phyloP scores from a whole-genome alignment of 92 coral and sea anemone species.

The Umimayanthus kanabou region DNA sequence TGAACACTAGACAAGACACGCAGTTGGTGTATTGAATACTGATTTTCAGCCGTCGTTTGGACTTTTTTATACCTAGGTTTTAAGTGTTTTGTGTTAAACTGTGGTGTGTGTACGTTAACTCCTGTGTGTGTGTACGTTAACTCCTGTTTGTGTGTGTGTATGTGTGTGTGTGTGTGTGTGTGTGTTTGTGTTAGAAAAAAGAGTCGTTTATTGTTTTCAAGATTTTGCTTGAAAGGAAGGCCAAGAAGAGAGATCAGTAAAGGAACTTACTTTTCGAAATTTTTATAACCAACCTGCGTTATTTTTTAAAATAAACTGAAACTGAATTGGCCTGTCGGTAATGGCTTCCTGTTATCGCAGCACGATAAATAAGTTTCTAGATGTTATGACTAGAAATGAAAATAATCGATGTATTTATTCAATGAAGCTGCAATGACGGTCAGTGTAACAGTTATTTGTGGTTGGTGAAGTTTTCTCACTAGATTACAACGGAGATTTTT shows the following conservation, averaged over 20 bases:
- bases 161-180: too few species aligned
- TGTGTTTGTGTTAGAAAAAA: too few species aligned
- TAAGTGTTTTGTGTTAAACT: neutral
- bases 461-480: neutral
- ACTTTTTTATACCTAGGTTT: too few species aligned
- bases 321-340: neutral
- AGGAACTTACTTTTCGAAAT: too few species aligned
- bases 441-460: neutral
- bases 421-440: neutral
- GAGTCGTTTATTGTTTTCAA: too few species aligned
- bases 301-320: too few species aligned
- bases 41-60: neutral
- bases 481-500: neutral
- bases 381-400: neutral
- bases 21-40: neutral
- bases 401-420: neutral
- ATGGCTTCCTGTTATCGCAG: neutral
- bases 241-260: too few species aligned
- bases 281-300: too few species aligned
- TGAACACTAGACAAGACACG: neutral
- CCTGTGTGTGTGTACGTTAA: neutral
- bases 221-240: too few species aligned
- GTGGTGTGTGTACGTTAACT: neutral
- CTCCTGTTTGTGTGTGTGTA: neutral
- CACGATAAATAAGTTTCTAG: neutral